These are phyloP conservation scores for Drepana arcuata DNA, from an alignment of 1,140 invertebrate genomes.

Conservation along the genomic window DNA sequence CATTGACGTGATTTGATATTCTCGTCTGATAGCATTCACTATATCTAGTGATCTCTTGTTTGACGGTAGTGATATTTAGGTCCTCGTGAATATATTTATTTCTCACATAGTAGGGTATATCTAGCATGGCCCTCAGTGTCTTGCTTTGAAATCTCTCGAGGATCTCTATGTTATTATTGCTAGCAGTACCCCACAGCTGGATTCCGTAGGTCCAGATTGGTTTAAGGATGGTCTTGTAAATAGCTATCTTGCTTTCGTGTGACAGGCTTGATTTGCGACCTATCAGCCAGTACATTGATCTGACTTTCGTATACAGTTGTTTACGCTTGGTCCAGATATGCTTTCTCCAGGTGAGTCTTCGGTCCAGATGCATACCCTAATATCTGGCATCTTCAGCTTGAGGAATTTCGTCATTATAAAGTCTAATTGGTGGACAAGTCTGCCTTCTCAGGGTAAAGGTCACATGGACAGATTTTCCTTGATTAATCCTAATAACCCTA, in stretches of 20 bases:
- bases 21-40: too few relatives aligned
- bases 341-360: background rate
- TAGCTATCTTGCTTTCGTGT: background rate
- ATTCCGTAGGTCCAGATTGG: background rate
- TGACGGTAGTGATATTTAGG: too few relatives aligned
- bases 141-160: too few relatives aligned
- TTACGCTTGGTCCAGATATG: background rate
- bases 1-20: too few relatives aligned
- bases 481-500: too few relatives aligned
- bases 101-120: too few relatives aligned
- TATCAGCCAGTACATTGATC: background rate
- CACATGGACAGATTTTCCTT: slow-evolving; percentile 26
- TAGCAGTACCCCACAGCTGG: background rate
- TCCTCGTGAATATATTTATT: too few relatives aligned
- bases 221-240: background rate
- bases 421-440: background rate
- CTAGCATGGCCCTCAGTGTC: too few relatives aligned
- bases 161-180: background rate
- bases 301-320: background rate
- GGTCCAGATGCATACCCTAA: background rate
- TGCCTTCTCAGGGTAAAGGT: too few relatives aligned
- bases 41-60: too few relatives aligned
- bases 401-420: background rate
- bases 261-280: background rate
- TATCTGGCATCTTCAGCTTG: background rate